Evolutionary conservation across 2,113 vertebrate species (phyloP), one percentile per base, ranked within the genome.

Genomic region (Burhinus oedicnemus): DNA sequence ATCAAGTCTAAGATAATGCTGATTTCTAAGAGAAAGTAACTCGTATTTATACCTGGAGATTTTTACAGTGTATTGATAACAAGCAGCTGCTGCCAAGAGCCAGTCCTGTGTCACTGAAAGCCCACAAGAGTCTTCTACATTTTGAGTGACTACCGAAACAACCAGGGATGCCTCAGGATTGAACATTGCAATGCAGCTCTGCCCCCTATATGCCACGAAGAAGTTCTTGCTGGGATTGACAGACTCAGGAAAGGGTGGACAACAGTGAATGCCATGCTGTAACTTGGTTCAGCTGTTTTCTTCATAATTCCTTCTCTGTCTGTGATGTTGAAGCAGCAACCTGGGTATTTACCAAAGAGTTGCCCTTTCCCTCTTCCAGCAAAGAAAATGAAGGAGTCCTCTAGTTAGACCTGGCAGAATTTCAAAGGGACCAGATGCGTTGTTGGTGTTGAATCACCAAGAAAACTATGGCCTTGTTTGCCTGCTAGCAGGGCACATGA

Each of bases 11-110:
- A 74, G 30, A 58, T 45, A 71, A 78, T 34, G 38, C 61, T 29
- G 32, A 4, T 83, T 85, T 70, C 49, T 76, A 16, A 34, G 34
- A 61, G 38, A 78, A 86, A 49, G 10, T 51, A 57, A 69, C 27
- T 62, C 6, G 9, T 79, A 87, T 77, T 71, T 96, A 82, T 83
- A 95, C 22, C 36, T 84, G 15, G 80, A 88, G 52, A 93, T 75
- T 95, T 97, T 97, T 72, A 91, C 77, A 62, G 69, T 86, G 26
- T 82, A 71, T 74, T 93, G 45, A 54, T 97, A 95, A 70, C 62
- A 95, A 62, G 82, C 83, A 40, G 70, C 55, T 65, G 87, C 86
- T 83, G 83, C 70, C 20, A 95, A 45, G 27, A 93, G 47, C 11
- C 80, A 91, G 21, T 94, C 45, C 4, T 94, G 93, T 87, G 78